Conservation (phyloP, 2,113 vertebrate species). For the Axis porcinus region DNA sequence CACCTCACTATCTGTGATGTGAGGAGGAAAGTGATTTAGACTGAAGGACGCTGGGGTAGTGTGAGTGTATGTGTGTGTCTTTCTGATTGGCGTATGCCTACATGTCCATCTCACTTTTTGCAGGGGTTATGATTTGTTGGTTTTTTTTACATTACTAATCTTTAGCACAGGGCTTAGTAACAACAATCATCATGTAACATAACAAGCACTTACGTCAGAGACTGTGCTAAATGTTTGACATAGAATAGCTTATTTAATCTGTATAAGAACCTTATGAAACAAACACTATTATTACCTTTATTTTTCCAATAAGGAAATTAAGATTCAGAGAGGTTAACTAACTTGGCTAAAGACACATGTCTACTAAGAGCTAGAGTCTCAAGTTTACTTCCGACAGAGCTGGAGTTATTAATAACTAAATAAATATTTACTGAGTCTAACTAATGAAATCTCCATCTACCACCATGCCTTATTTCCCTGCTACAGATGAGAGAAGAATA, state of each 20-base stretch:
- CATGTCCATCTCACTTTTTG: neutral
- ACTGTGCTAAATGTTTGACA: neutral
- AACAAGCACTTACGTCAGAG: neutral
- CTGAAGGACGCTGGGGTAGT: neutral
- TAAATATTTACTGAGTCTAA: conserved; percentile 39
- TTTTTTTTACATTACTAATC: neutral
- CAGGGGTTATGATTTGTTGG: neutral
- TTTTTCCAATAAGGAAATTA: conserved; percentile 49
- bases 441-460: neutral
- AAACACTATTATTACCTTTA: conserved; percentile 11
- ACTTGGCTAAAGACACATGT: conserved; percentile 22
- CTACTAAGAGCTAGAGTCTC: conserved; percentile 9
- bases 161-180: neutral
- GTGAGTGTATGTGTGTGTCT: neutral
- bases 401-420: conserved; percentile 42
- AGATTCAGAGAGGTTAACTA: neutral
- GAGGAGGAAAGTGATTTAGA: neutral
- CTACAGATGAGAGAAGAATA: neutral
- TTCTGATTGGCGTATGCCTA: neutral
- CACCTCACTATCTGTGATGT: neutral
- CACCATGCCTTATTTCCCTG: neutral
- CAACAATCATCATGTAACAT: neutral
- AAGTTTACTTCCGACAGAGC: neutral
- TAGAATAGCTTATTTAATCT: neutral
- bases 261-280: neutral